Conservation (phyloP, 1,140 invertebrate species). For the Popillia japonica region DNA sequence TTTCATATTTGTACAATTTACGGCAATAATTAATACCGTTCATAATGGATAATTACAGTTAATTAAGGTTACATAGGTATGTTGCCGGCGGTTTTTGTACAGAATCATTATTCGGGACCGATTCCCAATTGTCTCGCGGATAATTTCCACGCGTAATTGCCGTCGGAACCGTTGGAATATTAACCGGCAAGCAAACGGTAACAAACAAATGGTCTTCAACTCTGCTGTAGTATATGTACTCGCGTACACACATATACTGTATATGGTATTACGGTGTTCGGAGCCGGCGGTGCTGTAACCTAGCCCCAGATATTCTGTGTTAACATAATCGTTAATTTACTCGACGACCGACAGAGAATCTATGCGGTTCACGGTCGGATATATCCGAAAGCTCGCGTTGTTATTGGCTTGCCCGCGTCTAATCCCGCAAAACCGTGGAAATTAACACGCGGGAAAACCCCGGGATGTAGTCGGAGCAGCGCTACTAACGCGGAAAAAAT, state of each 20-base stretch:
- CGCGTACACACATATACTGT: too few relatives aligned
- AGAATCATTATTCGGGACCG: neutral
- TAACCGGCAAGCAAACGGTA: neutral
- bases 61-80: neutral
- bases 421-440: neutral
- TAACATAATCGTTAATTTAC: neutral
- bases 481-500: neutral
- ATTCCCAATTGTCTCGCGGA: neutral
- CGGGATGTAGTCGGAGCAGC: neutral
- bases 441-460: neutral
- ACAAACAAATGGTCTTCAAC: too few relatives aligned
- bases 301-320: neutral
- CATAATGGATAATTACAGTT: neutral
- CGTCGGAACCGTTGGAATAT: neutral
- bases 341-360: neutral
- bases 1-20: too few relatives aligned
- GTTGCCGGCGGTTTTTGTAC: neutral
- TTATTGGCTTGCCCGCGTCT: neutral
- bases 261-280: neutral
- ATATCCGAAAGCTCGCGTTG: neutral
- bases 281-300: neutral
- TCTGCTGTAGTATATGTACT: too few relatives aligned
- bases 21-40: neutral
- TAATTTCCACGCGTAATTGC: neutral
- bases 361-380: neutral